Evolutionary conservation across 1,140 invertebrate genomes (phyloP), one percentile per base, ranked within the genome.

Genomic region (Brachionus rubens): DNA sequence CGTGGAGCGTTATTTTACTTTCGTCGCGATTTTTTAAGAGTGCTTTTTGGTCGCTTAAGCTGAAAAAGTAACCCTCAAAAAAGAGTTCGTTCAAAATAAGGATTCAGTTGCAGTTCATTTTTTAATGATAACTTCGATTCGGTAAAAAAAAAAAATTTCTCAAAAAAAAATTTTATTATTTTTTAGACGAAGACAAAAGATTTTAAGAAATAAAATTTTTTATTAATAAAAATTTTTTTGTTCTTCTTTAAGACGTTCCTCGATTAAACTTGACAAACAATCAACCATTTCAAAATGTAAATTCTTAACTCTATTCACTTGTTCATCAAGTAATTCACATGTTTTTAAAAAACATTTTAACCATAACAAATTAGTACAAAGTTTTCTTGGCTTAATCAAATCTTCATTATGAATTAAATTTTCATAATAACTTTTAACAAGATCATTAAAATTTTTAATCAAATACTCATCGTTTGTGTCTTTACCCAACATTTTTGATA

Each of bases 281-380:
- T 59, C 16, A 2, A 16, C 33, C n/a, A 65, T 43, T 65, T 65
- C 40, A 12, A 24, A 36, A 65, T 65, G 59, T 14, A 65, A 28
- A 41, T 65, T 65, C 43, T 65, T 65, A 7, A 65, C 36, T 43
- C 41, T 26, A 21, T 43, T 14, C 4, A 65, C 41, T 41, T 65
- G 59, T 0, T 65, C 19, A 9, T 65, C 40, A 0, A 65, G 4
- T 21, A 65, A 24, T 14, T 65, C 21, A 26, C 16, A 46, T 14
- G 59, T 65, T 21, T 65, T 65, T 14, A 65, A 46, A 41, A 65
- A 65, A 26, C 59, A 24, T 43, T 65, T 65, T 12, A 65, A 4
- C 59, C 59, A 65, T 28, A 9, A 43, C 14, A 65, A 26, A 65
- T 65, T 65, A 36, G 59, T 43, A 12, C 36, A 65, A 0, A 65